Conservation (phyloP, 2,113 vertebrate genomes). For the Notarius lentiginosus region DNA sequence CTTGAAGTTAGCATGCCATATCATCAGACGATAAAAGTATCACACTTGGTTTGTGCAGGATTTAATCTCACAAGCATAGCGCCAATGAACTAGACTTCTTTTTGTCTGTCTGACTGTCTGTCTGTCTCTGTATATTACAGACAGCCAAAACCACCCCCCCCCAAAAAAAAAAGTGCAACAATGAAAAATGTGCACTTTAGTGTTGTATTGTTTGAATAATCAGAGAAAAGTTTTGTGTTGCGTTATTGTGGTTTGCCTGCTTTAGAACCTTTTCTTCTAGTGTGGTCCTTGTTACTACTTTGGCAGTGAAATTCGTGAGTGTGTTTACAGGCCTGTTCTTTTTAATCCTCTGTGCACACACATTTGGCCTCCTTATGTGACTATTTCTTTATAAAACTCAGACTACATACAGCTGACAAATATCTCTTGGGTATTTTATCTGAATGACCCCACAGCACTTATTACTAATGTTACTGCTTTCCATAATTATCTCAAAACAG, state of each 20-base stretch:
- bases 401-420: background rate
- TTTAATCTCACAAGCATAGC: too few relatives aligned
- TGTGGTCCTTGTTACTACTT: conserved; percentile 25
- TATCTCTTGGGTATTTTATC: background rate
- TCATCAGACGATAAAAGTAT: too few relatives aligned
- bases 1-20: too few relatives aligned
- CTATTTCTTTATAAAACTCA: background rate
- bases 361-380: background rate
- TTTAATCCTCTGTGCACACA: background rate
- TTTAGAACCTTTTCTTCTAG: conserved; percentile 13
- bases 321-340: conserved; percentile 9
- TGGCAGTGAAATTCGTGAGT: conserved; percentile 14
- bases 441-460: background rate
- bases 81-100: too few relatives aligned
- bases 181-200: background rate
- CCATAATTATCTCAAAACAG: background rate
- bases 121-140: too few relatives aligned
- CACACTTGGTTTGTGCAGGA: too few relatives aligned
- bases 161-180: too few relatives aligned
- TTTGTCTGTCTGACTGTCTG: too few relatives aligned
- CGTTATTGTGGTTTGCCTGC: background rate
- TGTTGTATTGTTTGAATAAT: background rate
- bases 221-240: background rate
- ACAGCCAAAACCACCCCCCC: too few relatives aligned
- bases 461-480: background rate